These are phyloP conservation scores for Rotaria magnacalcarata DNA, from an alignment of 2,888 invertebrate species.

Conservation along the genomic window DNA sequence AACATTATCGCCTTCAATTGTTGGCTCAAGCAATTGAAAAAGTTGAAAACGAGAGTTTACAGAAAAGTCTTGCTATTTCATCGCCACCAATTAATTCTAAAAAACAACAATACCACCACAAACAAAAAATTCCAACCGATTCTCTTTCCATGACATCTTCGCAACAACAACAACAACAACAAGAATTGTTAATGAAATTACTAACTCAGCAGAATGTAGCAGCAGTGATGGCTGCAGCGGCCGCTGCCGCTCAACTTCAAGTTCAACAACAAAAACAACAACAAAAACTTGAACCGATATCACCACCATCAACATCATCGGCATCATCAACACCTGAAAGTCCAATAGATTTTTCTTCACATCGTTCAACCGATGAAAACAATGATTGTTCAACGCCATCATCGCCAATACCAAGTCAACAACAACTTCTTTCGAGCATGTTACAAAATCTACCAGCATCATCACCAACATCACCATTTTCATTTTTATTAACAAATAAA, in stretches of 20 bases:
- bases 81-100: not conserved
- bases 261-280: slow-evolving; percentile 4
- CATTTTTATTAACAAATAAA: slow-evolving; percentile 10
- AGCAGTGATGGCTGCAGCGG: not conserved
- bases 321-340: not conserved
- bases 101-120: not conserved
- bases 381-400: slow-evolving; percentile 3
- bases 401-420: not conserved
- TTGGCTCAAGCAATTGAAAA: slow-evolving; percentile 26
- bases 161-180: slow-evolving; percentile 18
- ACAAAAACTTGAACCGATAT: slow-evolving; percentile 6
- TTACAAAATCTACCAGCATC: not conserved
- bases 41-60: slow-evolving; percentile 20
- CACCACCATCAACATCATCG: slow-evolving; percentile 8
- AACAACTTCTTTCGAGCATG: not conserved
- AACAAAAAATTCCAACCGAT: not conserved
- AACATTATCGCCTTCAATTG: slow-evolving; percentile 31
- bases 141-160: not conserved
- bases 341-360: slow-evolving; percentile 33
- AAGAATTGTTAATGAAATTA: not conserved
- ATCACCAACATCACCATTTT: not conserved
- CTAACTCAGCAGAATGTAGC: slow-evolving; percentile 7
- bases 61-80: not conserved
- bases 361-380: not conserved
- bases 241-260: not conserved